These are phyloP conservation scores for Xiphorhynchus elegans DNA, from an alignment of 2,113 vertebrate species.

Conservation along the genomic window DNA sequence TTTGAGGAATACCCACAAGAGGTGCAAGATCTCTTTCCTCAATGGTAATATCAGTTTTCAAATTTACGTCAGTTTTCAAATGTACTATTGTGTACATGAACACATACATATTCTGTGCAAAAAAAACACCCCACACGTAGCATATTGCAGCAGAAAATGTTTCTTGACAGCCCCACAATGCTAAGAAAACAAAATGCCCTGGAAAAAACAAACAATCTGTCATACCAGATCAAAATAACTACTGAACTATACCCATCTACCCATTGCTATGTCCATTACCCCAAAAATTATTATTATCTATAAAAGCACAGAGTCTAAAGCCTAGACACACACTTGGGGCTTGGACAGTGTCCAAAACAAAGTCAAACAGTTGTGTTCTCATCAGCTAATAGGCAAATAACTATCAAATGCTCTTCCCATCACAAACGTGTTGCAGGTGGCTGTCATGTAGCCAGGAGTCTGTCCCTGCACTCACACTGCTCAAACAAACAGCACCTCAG, in stretches of 20 bases:
- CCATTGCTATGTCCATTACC: accelerated
- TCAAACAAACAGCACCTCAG: background rate
- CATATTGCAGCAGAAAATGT: background rate
- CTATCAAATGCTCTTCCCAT: background rate
- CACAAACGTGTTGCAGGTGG: background rate
- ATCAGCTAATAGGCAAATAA: background rate
- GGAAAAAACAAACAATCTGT: background rate
- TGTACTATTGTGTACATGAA: background rate
- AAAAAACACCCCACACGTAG: background rate
- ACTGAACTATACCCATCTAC: background rate
- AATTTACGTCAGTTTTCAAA: background rate
- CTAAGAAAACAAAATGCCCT: background rate
- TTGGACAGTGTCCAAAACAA: background rate
- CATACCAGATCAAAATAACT: background rate
- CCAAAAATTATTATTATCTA: background rate
- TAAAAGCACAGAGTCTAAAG: background rate
- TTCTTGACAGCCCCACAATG: background rate
- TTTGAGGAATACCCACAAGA: background rate
- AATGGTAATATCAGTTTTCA: background rate
- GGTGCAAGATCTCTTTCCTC: background rate
- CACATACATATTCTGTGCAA: background rate
- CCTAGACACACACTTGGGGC: background rate
- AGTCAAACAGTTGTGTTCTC: background rate
- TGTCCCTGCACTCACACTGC: background rate
- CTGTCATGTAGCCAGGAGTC: accelerated